Evolutionary conservation across 2,113 vertebrate genomes (phyloP), one percentile per base, ranked within the genome.

Genomic region (Oreochromis niloticus): DNA sequence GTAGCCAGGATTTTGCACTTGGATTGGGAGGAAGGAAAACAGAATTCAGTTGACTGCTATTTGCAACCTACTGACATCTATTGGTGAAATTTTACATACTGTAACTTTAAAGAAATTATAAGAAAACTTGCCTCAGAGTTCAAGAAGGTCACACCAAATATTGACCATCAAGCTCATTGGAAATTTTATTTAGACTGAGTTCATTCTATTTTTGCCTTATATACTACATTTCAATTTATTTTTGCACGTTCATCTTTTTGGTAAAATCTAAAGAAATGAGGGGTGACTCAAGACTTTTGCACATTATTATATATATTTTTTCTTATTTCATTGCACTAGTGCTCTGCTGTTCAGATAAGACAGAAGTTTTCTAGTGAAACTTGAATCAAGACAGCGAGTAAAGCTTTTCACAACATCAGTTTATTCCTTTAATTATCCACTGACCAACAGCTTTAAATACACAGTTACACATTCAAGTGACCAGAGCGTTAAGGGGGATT

Each of bases 381-480:
- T 36, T 19, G 8, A 27, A 43, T 59, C 17, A 30, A 79, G 22
- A 68, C 24, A n/a, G 17, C 1, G 3, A 57, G 56, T 57, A 57
- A 57, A 27, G 56, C 7, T 68, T 43, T 41, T 14, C n/a, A 55
- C 39, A 63, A 36, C 48, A 7, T 34, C 14, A 6, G 48, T 32
- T 50, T 59, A 55, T 43, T 75, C 48, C n/a, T 87, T 79, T 79
- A 63, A 87, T 87, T 52, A 81, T 83, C 43, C 24, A 12, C 71
- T 84, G 50, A 84, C 79, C 87, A 66, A 7, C 7, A 34, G 24
- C 79, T 86, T 80, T 17, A 85, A 87, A 83, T 79, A 73, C 61
- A 84, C 59, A 46, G 43, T 80, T 39, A 43, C 19, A 61, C 88
- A 50, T 80, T 86, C 30, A 87, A 86, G 83, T 93, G 84, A 88